Conservation (phyloP, 2,888 invertebrate species). For the Phymatocera aterrima region DNA sequence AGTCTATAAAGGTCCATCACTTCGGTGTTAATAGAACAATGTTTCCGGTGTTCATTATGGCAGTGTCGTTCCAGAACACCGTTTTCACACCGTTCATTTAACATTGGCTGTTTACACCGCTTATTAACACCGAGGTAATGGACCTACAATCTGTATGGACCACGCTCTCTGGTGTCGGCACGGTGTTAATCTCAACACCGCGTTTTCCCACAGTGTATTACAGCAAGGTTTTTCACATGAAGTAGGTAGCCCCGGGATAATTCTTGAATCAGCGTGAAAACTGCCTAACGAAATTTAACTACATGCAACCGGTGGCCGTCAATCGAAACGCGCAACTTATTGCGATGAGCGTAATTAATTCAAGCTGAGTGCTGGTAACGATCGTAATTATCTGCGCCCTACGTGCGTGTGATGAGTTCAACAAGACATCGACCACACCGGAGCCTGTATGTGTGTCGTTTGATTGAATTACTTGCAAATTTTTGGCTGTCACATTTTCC, state of each 20-base stretch:
- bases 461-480: not conserved
- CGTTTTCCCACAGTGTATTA: not conserved
- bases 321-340: constrained; percentile 38
- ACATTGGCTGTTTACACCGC: no score
- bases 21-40: no score
- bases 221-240: not conserved
- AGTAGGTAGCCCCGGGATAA: not conserved
- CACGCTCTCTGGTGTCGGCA: no score
- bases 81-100: no score
- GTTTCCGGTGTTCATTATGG: no score
- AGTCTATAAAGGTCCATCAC: no score
- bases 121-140: no score
- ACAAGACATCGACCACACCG: not conserved
- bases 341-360: constrained; percentile 32
- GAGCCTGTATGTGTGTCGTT: not conserved
- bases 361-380: not conserved
- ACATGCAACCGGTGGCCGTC: constrained; percentile 40
- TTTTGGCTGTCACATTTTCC: not conserved
- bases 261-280: not conserved
- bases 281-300: not conserved
- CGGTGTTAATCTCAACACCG: no score
- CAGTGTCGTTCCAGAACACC: no score
- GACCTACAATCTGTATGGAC: no score
- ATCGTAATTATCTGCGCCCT: constrained; percentile 32
- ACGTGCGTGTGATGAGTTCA: constrained; percentile 33